Evolutionary conservation across 2,888 invertebrate species (phyloP).

Genomic region (Microplitis deprimator): DNA sequence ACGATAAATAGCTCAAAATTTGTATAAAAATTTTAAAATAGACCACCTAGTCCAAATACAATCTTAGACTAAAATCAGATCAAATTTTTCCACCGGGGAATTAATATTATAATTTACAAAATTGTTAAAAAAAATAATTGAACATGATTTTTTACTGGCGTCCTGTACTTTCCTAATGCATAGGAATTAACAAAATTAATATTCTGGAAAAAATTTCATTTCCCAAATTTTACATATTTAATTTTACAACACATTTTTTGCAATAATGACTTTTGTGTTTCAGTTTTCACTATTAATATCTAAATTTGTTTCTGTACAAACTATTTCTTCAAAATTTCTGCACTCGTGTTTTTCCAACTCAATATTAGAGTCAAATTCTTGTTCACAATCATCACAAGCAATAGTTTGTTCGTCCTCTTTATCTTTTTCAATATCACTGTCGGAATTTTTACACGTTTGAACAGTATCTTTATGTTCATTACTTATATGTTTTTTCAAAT

Average conservation of each 20-base stretch:
- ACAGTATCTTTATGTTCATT: constrained; percentile 53
- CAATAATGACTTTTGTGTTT: neutral
- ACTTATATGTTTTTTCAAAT: constrained; percentile 60
- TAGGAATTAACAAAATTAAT: no score
- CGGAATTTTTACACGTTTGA: constrained; percentile 33
- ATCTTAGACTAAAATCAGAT: no score
- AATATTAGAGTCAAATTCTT: constrained; percentile 32
- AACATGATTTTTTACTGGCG: no score
- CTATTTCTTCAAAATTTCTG: neutral
- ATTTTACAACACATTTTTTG: neutral
- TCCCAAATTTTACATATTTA: neutral
- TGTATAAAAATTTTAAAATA: no score
- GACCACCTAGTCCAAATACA: no score
- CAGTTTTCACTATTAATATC: constrained; percentile 16
- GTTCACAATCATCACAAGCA: constrained; percentile 37
- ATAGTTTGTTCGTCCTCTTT: constrained; percentile 33
- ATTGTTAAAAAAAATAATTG: no score
- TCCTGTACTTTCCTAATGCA: no score
- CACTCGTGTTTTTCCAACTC: constrained; percentile 43
- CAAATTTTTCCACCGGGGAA: no score
- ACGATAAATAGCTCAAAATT: no score
- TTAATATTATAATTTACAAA: no score
- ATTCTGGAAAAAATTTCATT: no score
- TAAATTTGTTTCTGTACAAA: constrained; percentile 3
- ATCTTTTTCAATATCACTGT: constrained; percentile 32